Percentiles rank a stretch among this genome's conserved stretches.
phyloP scores from a whole-genome alignment of 2,113 vertebrate species.

The Perca fluviatilis region DNA sequence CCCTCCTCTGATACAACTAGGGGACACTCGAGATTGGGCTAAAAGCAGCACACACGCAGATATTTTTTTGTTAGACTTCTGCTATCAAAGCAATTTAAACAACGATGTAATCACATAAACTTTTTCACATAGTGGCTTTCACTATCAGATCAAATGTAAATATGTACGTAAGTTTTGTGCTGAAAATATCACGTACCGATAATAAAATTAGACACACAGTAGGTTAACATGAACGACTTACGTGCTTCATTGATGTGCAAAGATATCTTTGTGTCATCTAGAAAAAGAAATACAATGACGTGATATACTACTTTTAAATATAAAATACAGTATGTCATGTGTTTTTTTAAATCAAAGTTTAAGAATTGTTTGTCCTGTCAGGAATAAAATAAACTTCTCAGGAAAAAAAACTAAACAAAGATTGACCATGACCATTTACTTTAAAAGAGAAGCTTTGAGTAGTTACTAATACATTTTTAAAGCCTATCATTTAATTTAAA shows the following conservation, averaged over 20 bases:
- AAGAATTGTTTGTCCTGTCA: not conserved
- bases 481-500: not conserved
- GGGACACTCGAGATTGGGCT: not conserved
- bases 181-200: not conserved
- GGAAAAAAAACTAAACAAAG: not conserved
- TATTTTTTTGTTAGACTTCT: not conserved
- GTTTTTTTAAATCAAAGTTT: not conserved
- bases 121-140: not conserved
- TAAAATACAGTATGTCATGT: not conserved
- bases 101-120: too few relatives aligned
- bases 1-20: not conserved
- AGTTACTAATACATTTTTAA: not conserved
- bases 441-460: not conserved
- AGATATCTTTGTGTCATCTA: conserved; percentile 91
- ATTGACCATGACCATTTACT: not conserved
- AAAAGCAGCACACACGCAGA: not conserved
- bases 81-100: too few relatives aligned
- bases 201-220: not conserved
- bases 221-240: conserved; percentile 72
- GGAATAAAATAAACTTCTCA: not conserved
- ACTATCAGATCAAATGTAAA: not conserved
- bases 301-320: not conserved
- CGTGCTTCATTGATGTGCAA: conserved; percentile 90
- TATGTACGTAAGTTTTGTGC: not conserved
- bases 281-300: conserved; percentile 2